Evolutionary conservation across 2,888 invertebrate genomes (phyloP), one percentile per base, ranked within the genome.

Genomic region (Thereva unica): DNA sequence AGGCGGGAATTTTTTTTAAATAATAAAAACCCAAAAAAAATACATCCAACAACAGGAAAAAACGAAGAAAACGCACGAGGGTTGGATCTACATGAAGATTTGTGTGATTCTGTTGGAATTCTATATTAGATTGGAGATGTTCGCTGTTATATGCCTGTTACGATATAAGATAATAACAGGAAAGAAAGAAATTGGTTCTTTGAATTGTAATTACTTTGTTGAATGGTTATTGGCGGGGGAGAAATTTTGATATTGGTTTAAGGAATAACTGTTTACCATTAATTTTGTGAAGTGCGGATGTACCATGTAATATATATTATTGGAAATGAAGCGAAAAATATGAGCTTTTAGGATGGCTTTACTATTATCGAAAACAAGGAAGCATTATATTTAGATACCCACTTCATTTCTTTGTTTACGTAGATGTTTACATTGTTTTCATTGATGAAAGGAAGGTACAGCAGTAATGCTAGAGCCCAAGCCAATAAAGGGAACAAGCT

Each of bases 71-170:
- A 35, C 37, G 45, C 47, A 34, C 45, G 59, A 59, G 59, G 59
- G 59, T 59, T 59, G 10, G 23, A 1, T 23, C 23, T 23, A 23
- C 23, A 23, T 23, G 47, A 59, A 47, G 47, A 59, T 59, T 59
- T 59, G 59, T 59, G 59, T 37, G 59, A 59, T 59, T 41, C 49
- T 42, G 47, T 37, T 37, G 59, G 59, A 59, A 59, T 59, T 59
- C 49, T 35, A 49, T 59, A 59, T 59, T 59, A 59, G 38, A 59
- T 47, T 47, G 37, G 59, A 23, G 23, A 23, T 23, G 59, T 49
- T 7, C 4, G n/a, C 42, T 23, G 23, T 23, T 23, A 23, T 23
- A 23, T 23, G 23, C 23, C 23, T 23, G 23, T 23, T 23, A 23
- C 23, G 23, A 23, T 23, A 23, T 23, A 23, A 23, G 23, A 23